Evolutionary conservation across 2,797 vertebrate species (phyloP).

Genomic region (Sebastes iracundus): DNA sequence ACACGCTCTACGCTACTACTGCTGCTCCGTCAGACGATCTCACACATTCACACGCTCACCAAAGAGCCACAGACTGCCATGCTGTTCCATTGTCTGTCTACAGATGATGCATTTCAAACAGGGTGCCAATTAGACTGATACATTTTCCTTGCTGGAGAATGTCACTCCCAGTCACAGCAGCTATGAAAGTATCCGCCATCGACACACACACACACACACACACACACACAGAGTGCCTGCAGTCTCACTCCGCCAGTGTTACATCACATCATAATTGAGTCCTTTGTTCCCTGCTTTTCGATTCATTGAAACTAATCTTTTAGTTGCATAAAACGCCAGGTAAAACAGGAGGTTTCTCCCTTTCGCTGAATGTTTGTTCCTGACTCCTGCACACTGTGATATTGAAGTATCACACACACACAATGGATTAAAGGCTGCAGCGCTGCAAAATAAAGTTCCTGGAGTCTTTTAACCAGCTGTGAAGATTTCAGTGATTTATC

Average conservation of each 20-base stretch:
- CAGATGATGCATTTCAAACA: constrained; percentile 69
- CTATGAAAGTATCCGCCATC: constrained; percentile 19
- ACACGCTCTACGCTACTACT: not conserved
- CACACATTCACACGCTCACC: not conserved
- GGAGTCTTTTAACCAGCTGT: not conserved
- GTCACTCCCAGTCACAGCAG: constrained; percentile 37
- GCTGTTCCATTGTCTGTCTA: constrained; percentile 34
- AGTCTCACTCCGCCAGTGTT: constrained; percentile 1
- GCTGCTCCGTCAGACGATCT: not conserved
- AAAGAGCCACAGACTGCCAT: constrained; percentile 1
- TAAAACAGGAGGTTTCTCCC: not conserved
- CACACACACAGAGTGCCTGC: not conserved
- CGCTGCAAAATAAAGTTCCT: not conserved
- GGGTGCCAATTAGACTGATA: constrained; percentile 61
- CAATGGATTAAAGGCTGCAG: not conserved
- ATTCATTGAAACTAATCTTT: constrained; percentile 32
- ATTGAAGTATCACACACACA: not conserved
- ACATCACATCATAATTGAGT: constrained; percentile 30
- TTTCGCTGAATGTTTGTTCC: not conserved
- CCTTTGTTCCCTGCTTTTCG: constrained; percentile 19
- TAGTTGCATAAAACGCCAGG: not conserved
- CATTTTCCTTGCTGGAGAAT: constrained; percentile 66
- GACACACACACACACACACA: constrained; percentile 17
- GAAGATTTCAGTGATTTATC: constrained; percentile 10
- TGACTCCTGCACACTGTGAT: not conserved